Evolutionary conservation across 1,140 invertebrate species (phyloP).

Genomic region (Bombus soroeensis): DNA sequence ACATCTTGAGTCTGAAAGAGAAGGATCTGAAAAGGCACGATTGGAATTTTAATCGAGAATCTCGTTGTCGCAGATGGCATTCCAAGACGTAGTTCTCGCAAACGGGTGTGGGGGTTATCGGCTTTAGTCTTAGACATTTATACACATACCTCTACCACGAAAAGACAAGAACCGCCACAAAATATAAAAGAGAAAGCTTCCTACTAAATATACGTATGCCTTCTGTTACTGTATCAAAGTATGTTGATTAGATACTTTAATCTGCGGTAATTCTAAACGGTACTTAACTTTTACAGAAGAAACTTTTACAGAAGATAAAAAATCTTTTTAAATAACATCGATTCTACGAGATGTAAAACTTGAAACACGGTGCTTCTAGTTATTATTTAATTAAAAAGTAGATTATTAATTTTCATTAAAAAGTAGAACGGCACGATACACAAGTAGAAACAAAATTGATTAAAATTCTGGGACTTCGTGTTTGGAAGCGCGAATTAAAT

Average conservation of each 20-base stretch:
- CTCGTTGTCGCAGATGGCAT: conserved; percentile 53
- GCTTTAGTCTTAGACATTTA: conserved; percentile 37
- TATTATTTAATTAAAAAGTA: no score
- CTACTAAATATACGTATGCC: not conserved
- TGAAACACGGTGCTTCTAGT: no score
- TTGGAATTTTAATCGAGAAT: conserved; percentile 57
- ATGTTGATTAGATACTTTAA: not conserved
- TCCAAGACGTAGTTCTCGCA: conserved; percentile 47
- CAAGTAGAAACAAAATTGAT: no score
- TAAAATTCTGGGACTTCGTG: no score
- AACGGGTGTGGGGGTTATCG: conserved; percentile 45
- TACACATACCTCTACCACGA: not conserved
- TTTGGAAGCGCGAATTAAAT: not conserved
- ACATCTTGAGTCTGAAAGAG: conserved; percentile 10
- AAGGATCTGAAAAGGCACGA: conserved; percentile 50
- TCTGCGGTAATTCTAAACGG: no score
- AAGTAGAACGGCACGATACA: not conserved
- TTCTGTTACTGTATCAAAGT: not conserved
- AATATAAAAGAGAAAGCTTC: not conserved
- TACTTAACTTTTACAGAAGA: not conserved
- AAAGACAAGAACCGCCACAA: not conserved
- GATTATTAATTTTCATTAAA: not conserved
- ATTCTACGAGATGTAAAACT: not conserved
- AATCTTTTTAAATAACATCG: not conserved
- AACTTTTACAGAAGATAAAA: not conserved